These are phyloP conservation scores for Myripristis jacobus DNA, from an alignment of 2,797 vertebrate species.

Conservation along the genomic window DNA sequence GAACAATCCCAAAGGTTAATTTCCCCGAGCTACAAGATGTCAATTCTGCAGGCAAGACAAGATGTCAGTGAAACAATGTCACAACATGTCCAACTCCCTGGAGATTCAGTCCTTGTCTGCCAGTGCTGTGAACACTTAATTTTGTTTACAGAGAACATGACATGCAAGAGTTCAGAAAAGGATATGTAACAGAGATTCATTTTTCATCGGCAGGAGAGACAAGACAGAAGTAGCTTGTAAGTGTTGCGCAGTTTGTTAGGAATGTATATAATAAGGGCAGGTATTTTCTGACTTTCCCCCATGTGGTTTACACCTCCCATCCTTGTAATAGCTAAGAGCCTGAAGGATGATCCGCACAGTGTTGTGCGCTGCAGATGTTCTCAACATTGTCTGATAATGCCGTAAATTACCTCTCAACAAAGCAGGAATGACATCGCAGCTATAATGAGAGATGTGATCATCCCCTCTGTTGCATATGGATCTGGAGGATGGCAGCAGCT, in stretches of 20 bases:
- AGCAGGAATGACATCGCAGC: slow-evolving; percentile 7
- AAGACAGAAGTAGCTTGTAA: neutral
- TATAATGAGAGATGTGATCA: slow-evolving; percentile 9
- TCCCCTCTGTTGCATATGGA: slow-evolving; percentile 4
- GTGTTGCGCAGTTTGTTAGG: neutral
- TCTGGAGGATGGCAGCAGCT: neutral
- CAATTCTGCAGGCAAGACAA: neutral
- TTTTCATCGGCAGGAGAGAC: neutral
- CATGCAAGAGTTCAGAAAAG: neutral
- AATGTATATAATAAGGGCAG: neutral
- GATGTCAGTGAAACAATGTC: neutral
- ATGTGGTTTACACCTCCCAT: neutral
- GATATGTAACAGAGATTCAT: neutral
- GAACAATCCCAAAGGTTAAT: neutral
- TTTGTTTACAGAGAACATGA: neutral
- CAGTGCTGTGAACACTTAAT: neutral
- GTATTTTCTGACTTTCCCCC: neutral
- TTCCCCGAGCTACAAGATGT: neutral
- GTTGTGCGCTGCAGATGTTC: slow-evolving; percentile 29
- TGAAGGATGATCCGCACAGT: neutral
- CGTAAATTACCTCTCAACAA: slow-evolving; percentile 20
- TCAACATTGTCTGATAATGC: slow-evolving; percentile 6
- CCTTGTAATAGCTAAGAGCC: neutral
- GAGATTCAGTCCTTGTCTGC: slow-evolving; percentile 5
- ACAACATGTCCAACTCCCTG: neutral